Evolutionary conservation across 2,797 vertebrate species (phyloP).

Genomic region (Anguilla pacifica): DNA sequence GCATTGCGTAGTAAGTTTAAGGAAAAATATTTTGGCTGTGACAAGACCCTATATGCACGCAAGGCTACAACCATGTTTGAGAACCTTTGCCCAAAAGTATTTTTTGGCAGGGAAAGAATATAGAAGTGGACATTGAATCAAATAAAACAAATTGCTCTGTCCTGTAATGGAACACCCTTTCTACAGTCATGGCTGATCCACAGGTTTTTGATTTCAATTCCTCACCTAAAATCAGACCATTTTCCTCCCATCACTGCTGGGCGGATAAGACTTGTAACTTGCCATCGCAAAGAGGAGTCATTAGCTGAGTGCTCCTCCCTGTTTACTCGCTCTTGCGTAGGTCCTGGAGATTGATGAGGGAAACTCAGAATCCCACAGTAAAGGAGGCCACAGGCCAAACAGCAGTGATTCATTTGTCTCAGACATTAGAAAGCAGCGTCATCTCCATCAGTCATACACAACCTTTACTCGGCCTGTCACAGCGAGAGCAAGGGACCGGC

Average conservation of each 20-base stretch:
- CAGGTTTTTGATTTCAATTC: conserved; percentile 6
- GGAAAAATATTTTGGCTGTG: no score
- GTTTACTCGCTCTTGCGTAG: neutral
- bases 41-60: no score
- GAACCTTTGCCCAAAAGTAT: no score
- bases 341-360: conserved; percentile 8
- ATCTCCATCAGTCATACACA: conserved; percentile 2
- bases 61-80: neutral
- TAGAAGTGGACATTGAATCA: neutral
- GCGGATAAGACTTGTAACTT: neutral
- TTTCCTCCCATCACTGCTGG: neutral
- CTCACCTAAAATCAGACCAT: neutral
- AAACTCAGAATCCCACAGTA: neutral
- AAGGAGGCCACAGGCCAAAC: conserved; percentile 4
- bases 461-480: neutral
- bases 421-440: conserved; percentile 1
- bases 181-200: neutral
- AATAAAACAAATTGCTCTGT: neutral
- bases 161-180: neutral
- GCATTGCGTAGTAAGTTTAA: no score
- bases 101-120: neutral
- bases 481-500: neutral
- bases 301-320: neutral
- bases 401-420: neutral
- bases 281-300: neutral